phyloP scores from a whole-genome alignment of 2,888 invertebrate species.

The Chymomyza caudatula region DNA sequence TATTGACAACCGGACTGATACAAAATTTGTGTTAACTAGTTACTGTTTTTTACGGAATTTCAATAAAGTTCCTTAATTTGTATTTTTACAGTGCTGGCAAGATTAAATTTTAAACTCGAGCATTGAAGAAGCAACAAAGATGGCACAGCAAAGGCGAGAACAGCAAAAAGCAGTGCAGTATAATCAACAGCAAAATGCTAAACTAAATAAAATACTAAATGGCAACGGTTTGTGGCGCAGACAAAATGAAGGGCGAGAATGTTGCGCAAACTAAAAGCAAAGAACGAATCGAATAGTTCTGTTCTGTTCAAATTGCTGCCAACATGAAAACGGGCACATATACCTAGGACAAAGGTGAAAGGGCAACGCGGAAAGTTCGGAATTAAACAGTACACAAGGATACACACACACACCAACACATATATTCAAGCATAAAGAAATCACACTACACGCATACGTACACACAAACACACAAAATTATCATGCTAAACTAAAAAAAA shows the following conservation, averaged over 20 bases:
- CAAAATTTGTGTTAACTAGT: too few species aligned
- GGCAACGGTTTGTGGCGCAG: slow-evolving; percentile 10
- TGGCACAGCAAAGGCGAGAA: slow-evolving; percentile 42
- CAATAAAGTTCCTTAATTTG: neutral
- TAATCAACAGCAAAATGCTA: slow-evolving; percentile 15
- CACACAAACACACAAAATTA: slow-evolving; percentile 5
- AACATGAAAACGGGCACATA: slow-evolving; percentile 28
- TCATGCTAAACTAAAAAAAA: slow-evolving; percentile 4
- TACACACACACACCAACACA: slow-evolving; percentile 19
- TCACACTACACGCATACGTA: slow-evolving; percentile 6
- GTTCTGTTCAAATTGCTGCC: slow-evolving; percentile 14
- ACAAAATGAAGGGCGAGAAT: slow-evolving; percentile 5
- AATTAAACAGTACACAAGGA: slow-evolving; percentile 21
- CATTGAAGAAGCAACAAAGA: slow-evolving; percentile 29
- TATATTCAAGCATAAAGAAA: neutral
- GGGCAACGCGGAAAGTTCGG: neutral
- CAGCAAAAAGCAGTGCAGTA: neutral
- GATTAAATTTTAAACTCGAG: slow-evolving; percentile 13
- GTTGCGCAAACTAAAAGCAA: slow-evolving; percentile 40
- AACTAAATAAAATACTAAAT: slow-evolving; percentile 19
- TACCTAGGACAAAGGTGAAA: slow-evolving; percentile 19
- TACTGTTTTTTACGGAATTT: neutral
- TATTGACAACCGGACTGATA: too few species aligned
- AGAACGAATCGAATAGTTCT: slow-evolving; percentile 29
- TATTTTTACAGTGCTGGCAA: slow-evolving; percentile 35